A percentile compares a stretch with the other conserved stretches of the same genome.
These are phyloP conservation scores for Drosophila seguyi DNA, from an alignment of 1,140 invertebrate genomes.

Conservation along the genomic window DNA sequence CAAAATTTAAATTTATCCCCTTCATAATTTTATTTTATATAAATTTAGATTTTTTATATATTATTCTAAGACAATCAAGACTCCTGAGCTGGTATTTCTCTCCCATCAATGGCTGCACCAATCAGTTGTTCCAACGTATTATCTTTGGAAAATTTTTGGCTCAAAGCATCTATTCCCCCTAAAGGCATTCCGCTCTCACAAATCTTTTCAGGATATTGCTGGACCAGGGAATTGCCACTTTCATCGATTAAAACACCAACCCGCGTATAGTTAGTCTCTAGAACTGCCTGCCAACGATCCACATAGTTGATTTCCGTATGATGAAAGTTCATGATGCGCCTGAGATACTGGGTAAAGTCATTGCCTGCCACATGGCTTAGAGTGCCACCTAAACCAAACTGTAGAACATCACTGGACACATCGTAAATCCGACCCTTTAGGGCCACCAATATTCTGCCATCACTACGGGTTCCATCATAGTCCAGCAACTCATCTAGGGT, in stretches of 20 bases:
- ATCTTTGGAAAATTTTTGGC: background rate
- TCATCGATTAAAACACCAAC: slow-evolving; percentile 46
- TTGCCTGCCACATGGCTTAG: slow-evolving; percentile 44
- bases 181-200: background rate
- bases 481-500: slow-evolving; percentile 16
- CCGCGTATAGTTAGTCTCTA: slow-evolving; percentile 37
- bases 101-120: background rate
- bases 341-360: slow-evolving; percentile 52
- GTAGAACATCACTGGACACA: slow-evolving; percentile 27
- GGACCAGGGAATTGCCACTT: background rate
- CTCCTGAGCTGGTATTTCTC: background rate
- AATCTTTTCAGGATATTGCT: background rate
- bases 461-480: slow-evolving; percentile 42
- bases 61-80: background rate
- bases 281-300: slow-evolving; percentile 37
- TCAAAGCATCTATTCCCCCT: no score
- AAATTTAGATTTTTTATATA: background rate
- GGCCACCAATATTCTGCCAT: slow-evolving; percentile 55
- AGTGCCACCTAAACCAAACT: slow-evolving; percentile 24
- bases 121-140: background rate
- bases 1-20: background rate
- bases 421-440: slow-evolving; percentile 59
- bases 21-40: background rate
- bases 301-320: slow-evolving; percentile 22
- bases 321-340: background rate